phyloP scores from a whole-genome alignment of 2,888 invertebrate species.

The Rotaria magnacalcarata region DNA sequence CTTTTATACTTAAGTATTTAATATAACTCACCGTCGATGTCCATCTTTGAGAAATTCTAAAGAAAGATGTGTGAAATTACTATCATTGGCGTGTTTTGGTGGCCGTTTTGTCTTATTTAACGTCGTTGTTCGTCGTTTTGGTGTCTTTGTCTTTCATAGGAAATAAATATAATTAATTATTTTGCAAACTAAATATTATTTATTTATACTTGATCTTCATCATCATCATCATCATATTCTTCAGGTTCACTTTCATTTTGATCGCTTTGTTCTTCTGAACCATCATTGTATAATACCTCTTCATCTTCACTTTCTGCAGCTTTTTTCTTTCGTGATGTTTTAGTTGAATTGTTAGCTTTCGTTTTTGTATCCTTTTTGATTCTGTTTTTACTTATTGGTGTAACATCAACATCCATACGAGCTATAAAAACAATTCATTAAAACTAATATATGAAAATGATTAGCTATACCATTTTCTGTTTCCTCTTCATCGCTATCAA shows the following conservation, averaged over 20 bases:
- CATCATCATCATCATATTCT: neutral
- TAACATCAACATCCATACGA: constrained; percentile 24
- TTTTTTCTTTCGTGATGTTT: constrained; percentile 4
- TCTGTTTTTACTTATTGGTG: neutral
- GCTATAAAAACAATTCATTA: neutral
- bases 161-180: neutral
- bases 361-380: neutral
- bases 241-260: neutral
- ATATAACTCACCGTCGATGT: neutral
- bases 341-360: neutral
- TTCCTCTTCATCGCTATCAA: neutral
- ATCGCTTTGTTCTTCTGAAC: neutral
- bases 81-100: neutral
- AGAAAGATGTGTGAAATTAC: neutral
- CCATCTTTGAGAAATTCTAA: constrained; percentile 8
- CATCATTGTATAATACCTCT: neutral
- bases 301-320: neutral
- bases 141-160: neutral
- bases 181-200: neutral
- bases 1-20: too few relatives aligned
- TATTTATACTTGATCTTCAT: neutral
- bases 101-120: neutral
- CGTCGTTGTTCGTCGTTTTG: neutral
- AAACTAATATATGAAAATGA: neutral
- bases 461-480: neutral